Conservation (phyloP, 2,888 invertebrate genomes). For the Microctonus brassicae region DNA sequence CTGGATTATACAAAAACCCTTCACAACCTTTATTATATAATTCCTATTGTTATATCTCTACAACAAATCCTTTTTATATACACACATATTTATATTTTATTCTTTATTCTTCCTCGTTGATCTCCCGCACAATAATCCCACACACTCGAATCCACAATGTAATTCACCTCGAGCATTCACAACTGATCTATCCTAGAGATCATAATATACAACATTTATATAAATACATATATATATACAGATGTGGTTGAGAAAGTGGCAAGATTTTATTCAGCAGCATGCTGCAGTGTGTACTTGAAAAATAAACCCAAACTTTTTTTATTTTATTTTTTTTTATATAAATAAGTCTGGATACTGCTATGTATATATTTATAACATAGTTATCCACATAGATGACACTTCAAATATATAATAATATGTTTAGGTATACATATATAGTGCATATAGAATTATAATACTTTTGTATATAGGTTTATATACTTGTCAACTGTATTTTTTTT, state of each 20-base stretch:
- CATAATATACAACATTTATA: conserved; percentile 1
- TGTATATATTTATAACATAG: too few species aligned
- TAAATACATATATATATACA: not conserved
- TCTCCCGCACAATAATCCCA: conserved; percentile 34
- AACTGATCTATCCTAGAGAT: not conserved
- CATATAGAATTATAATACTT: not conserved
- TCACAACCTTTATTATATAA: not conserved
- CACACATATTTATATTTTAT: too few species aligned
- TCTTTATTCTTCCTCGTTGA: conserved; percentile 1
- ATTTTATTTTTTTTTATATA: not conserved
- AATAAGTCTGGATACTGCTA: too few species aligned
- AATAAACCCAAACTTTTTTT: not conserved
- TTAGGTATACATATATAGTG: too few species aligned
- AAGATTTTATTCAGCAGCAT: not conserved
- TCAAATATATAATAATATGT: too few species aligned
- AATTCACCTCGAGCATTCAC: not conserved
- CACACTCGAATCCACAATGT: conserved; percentile 24
- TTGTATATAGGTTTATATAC: not conserved
- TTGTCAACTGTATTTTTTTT: too few species aligned
- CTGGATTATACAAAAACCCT: not conserved
- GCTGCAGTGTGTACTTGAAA: not conserved
- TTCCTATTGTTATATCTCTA: not conserved
- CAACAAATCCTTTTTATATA: conserved; percentile 24
- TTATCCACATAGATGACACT: too few species aligned
- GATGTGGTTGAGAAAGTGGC: not conserved